phyloP scores from a whole-genome alignment of 2,888 invertebrate genomes.

The Caenorhabditis sulstoni region DNA sequence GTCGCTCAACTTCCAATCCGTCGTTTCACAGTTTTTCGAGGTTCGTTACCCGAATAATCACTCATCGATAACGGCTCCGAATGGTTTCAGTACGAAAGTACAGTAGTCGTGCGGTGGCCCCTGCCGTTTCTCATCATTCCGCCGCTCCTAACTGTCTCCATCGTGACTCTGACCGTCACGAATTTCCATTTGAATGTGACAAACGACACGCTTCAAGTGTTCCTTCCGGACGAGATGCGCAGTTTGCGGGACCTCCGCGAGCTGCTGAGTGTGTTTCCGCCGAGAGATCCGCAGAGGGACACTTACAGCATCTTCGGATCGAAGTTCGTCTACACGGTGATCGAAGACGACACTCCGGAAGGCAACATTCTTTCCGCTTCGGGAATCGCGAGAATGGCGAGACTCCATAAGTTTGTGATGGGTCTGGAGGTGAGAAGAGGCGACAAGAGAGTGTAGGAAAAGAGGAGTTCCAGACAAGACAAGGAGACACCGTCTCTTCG shows the following conservation, averaged over 20 bases:
- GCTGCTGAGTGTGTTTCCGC: slow-evolving; percentile 75
- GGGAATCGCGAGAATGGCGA: slow-evolving; percentile 62
- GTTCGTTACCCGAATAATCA: slow-evolving; percentile 51
- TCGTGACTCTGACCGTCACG: slow-evolving; percentile 59
- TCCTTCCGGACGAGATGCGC: slow-evolving; percentile 79
- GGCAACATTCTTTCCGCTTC: slow-evolving; percentile 67
- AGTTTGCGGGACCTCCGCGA: slow-evolving; percentile 73
- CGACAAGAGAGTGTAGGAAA: too few relatives aligned
- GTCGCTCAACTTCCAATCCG: slow-evolving; percentile 72
- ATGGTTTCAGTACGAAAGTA: slow-evolving; percentile 75
- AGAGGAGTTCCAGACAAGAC: slow-evolving; percentile 51
- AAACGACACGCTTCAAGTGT: slow-evolving; percentile 74
- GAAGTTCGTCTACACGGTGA: slow-evolving; percentile 77
- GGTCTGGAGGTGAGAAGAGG: slow-evolving; percentile 55
- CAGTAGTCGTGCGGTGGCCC: slow-evolving; percentile 76
- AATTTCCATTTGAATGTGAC: slow-evolving; percentile 68
- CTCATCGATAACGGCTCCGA: neutral
- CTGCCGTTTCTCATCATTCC: slow-evolving; percentile 77
- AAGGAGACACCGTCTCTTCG: slow-evolving; percentile 35
- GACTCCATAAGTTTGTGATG: slow-evolving; percentile 66
- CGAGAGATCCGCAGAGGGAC: slow-evolving; percentile 76
- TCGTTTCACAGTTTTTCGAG: slow-evolving; percentile 78
- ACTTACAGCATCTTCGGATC: slow-evolving; percentile 78
- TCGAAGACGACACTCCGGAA: slow-evolving; percentile 63
- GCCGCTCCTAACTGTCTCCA: slow-evolving; percentile 66